Conservation (phyloP, 2,113 vertebrate species). For the Notarius quadriscutis region DNA sequence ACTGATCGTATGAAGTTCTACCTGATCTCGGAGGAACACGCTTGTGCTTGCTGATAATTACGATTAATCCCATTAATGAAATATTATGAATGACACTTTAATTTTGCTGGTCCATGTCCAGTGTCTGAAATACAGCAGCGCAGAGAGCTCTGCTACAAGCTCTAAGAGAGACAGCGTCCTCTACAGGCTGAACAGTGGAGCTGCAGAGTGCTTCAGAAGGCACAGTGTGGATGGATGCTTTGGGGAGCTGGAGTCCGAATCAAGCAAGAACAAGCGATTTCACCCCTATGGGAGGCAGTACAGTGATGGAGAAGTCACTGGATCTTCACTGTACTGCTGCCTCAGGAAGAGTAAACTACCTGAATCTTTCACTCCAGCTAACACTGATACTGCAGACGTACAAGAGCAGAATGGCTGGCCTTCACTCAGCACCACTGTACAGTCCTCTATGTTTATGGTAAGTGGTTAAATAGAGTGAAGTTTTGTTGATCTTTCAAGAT, state of each 20-base stretch:
- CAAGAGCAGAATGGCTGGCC: constrained; percentile 58
- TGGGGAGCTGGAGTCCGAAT: constrained; percentile 53
- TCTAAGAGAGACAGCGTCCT: constrained; percentile 46
- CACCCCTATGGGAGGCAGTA: constrained; percentile 85
- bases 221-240: constrained; percentile 75
- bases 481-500: background rate
- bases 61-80: background rate
- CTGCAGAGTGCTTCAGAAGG: constrained; percentile 69
- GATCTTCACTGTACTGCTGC: constrained; percentile 66
- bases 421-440: constrained; percentile 58
- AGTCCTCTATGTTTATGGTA: constrained; percentile 71
- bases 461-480: constrained; percentile 40
- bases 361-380: constrained; percentile 61
- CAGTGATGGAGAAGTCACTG: constrained; percentile 65
- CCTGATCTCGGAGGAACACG: background rate
- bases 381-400: background rate
- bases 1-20: background rate
- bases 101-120: constrained; percentile 3
- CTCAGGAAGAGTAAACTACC: constrained; percentile 65
- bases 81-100: background rate
- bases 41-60: background rate
- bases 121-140: constrained; percentile 44
- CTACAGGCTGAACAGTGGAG: constrained; percentile 57
- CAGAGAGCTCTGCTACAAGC: constrained; percentile 40
- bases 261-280: constrained; percentile 69